Evolutionary conservation across 2,113 vertebrate species (phyloP).

Genomic region (Microtus richardsoni): DNA sequence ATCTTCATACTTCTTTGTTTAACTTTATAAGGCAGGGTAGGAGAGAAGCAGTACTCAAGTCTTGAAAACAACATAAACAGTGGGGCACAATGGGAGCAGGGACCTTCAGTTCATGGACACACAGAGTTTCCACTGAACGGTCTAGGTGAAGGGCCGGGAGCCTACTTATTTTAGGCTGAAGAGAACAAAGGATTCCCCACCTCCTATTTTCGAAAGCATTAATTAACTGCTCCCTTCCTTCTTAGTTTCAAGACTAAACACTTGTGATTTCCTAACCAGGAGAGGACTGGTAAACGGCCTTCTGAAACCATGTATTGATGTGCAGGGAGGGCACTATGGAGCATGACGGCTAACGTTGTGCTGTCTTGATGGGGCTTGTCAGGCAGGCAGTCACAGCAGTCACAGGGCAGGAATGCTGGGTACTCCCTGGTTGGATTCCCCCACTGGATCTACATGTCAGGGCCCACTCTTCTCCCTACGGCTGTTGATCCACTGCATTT

Average conservation of each 20-base stretch:
- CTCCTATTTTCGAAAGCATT: slow-evolving; percentile 45
- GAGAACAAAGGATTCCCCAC: slow-evolving; percentile 42
- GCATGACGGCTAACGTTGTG: not conserved
- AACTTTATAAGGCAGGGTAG: slow-evolving; percentile 24
- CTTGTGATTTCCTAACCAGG: slow-evolving; percentile 47
- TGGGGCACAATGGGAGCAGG: not conserved
- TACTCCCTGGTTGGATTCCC: slow-evolving; percentile 46
- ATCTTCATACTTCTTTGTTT: slow-evolving; percentile 62
- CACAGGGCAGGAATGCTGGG: slow-evolving; percentile 65
- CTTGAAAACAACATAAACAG: slow-evolving; percentile 23
- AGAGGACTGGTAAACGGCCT: slow-evolving; percentile 45
- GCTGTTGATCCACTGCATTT: slow-evolving; percentile 12
- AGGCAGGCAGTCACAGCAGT: slow-evolving; percentile 27
- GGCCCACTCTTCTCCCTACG: slow-evolving; percentile 8
- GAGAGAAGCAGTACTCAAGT: slow-evolving; percentile 43
- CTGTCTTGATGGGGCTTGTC: slow-evolving; percentile 71
- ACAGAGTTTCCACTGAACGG: not conserved
- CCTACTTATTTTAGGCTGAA: not conserved
- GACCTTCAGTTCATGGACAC: not conserved
- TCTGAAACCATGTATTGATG: not conserved
- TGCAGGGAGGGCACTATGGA: not conserved
- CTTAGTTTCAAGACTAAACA: slow-evolving; percentile 27
- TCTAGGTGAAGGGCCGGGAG: not conserved
- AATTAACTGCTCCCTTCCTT: not conserved
- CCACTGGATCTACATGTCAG: slow-evolving; percentile 37